These are phyloP conservation scores for Orthosia incerta DNA, from an alignment of 2,888 invertebrate genomes.

Conservation along the genomic window DNA sequence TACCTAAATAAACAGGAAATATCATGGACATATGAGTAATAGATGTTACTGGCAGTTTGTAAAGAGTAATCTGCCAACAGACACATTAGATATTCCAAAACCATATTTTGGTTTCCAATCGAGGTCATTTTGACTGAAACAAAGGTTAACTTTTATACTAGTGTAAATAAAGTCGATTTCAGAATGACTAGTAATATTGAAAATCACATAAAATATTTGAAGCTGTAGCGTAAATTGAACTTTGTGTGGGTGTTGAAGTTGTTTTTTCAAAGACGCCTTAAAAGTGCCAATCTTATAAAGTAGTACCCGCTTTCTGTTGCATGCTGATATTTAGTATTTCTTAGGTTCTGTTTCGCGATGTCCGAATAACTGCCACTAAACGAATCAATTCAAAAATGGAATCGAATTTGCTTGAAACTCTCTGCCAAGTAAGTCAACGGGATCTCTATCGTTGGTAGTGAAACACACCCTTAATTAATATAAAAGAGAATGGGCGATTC, in stretches of 20 bases:
- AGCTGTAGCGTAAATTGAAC: too few relatives aligned
- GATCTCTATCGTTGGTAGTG: neutral
- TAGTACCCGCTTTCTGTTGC: neutral
- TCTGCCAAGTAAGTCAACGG: slow-evolving; percentile 28
- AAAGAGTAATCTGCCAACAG: neutral
- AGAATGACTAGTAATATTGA: too few relatives aligned
- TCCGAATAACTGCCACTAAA: slow-evolving; percentile 1
- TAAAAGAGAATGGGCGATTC: neutral
- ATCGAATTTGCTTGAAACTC: slow-evolving; percentile 2
- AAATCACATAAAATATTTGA: too few relatives aligned
- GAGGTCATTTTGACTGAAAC: too few relatives aligned
- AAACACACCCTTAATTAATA: neutral
- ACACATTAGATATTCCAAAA: neutral
- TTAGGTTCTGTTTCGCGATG: slow-evolving; percentile 32
- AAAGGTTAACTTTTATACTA: too few relatives aligned
- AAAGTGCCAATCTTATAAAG: too few relatives aligned
- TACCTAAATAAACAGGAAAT: neutral
- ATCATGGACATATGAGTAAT: neutral
- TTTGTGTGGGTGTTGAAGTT: too few relatives aligned
- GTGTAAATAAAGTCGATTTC: too few relatives aligned
- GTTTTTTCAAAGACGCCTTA: too few relatives aligned
- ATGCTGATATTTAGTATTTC: slow-evolving; percentile 13
- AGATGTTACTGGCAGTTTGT: neutral
- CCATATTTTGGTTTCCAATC: too few relatives aligned
- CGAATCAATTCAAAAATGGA: slow-evolving; percentile 19